Percentiles rank a stretch among this genome's conserved stretches.
Evolutionary conservation across 2,797 vertebrate species (phyloP).

Genomic region (Cuniculus paca): DNA sequence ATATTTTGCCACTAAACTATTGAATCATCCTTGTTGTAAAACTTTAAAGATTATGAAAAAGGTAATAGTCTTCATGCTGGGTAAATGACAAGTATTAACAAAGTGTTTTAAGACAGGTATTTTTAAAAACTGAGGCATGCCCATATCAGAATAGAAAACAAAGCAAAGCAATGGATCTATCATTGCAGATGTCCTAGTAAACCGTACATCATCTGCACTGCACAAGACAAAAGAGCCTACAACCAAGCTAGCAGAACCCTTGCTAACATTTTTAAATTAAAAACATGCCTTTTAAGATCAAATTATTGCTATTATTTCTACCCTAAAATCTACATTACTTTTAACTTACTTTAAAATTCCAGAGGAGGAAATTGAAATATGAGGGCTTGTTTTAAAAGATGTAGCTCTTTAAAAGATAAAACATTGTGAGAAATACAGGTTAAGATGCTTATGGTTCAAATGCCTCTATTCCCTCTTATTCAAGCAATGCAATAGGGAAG

Average conservation of each 20-base stretch:
- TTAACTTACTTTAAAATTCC: slow-evolving; percentile 45
- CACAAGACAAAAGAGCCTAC: neutral
- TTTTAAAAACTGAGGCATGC: neutral
- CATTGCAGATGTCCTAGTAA: neutral
- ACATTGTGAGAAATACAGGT: neutral
- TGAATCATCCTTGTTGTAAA: neutral
- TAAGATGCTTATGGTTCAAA: neutral
- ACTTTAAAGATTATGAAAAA: neutral
- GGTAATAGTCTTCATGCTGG: neutral
- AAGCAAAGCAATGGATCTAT: neutral
- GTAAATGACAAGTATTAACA: neutral
- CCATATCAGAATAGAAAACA: neutral
- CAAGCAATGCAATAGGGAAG: neutral
- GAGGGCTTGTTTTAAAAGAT: neutral
- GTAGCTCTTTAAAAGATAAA: slow-evolving; percentile 4
- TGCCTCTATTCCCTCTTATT: neutral
- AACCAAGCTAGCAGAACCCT: neutral
- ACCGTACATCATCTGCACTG: neutral
- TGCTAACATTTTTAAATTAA: neutral
- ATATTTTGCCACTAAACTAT: neutral
- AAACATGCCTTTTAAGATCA: neutral
- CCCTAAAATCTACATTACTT: neutral
- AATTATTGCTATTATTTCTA: slow-evolving; percentile 1
- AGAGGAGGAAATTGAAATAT: neutral
- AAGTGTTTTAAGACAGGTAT: neutral